Percentiles rank a stretch among this genome's conserved stretches.
Evolutionary conservation across 2,888 invertebrate species (phyloP).

Genomic region (Leptarthrus brevirostris): DNA sequence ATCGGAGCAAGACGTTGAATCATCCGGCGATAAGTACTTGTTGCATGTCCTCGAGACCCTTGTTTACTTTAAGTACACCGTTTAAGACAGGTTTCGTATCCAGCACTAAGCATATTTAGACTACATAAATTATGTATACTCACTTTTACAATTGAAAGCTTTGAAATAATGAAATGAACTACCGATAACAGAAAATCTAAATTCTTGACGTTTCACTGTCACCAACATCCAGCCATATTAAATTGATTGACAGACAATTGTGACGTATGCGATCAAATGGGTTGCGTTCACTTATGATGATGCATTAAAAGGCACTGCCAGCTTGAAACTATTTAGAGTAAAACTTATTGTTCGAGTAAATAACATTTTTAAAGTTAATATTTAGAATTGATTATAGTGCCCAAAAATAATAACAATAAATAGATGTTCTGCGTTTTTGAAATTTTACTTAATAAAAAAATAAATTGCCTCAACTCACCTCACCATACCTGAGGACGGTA

Average conservation of each 20-base stretch:
- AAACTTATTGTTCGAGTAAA: too few species aligned
- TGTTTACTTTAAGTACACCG: not conserved
- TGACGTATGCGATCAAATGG: slow-evolving; percentile 9
- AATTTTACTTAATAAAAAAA: too few species aligned
- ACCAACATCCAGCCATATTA: slow-evolving; percentile 23
- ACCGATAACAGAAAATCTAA: not conserved
- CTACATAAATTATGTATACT: too few species aligned
- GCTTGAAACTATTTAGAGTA: too few species aligned
- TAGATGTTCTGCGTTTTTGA: too few species aligned
- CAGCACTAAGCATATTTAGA: not conserved
- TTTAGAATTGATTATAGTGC: too few species aligned
- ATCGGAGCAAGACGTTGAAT: slow-evolving; percentile 16
- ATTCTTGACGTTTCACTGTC: slow-evolving; percentile 31
- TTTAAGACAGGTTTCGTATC: not conserved
- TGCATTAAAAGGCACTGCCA: not conserved
- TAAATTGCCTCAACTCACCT: too few species aligned
- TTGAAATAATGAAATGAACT: not conserved
- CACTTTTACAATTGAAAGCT: slow-evolving; percentile 2
- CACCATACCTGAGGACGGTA: too few species aligned
- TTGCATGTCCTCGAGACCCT: not conserved
- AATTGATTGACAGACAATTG: slow-evolving; percentile 9
- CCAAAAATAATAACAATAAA: too few species aligned
- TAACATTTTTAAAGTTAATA: too few species aligned
- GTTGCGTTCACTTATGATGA: slow-evolving; percentile 5
- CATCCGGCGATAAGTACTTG: slow-evolving; percentile 35